Evolutionary conservation across 2,113 vertebrate species (phyloP), one percentile per base, ranked within the genome.

Genomic region (Pithys albifrons): DNA sequence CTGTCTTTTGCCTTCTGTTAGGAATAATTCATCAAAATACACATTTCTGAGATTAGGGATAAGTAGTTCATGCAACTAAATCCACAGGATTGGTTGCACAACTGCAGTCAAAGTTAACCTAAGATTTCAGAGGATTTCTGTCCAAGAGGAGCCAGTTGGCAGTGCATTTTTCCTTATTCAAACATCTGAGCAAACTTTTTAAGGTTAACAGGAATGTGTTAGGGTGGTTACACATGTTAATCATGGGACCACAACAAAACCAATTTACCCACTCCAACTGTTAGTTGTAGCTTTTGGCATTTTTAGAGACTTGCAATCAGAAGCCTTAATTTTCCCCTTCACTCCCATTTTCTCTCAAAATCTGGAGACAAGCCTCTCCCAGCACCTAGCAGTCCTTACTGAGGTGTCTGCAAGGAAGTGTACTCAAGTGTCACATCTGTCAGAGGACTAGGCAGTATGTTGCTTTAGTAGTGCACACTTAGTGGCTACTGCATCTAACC

Each of bases 391-490:
- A 76, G 22, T 28, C 15, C 66, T 46, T 20, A 3, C 15, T 14
- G 46, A 7, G 61, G 8, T 0, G 0, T 22, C 64, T 1, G 0
- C 41, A 74, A 22, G 57, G 20, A 43, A 61, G 8, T 0, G 1
- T 8, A 11, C 33, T 61, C 27, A 31, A 39, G 43, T 2, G 13
- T 20, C 37, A 27, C 37, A 41, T 41, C 54, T 48, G n/a, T n/a
- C 59, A 7, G 7, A 64, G 28, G 35, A 58, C 10, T 12, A 24
- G 49, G 23, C 2, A 1, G 39, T 20, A 10, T 1, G 2, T 7
- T 39, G 23, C 12, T 75, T 29, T 45, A 65, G 19, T 55, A 12
- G 39, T 37, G 37, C 55, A 55, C 31, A 25, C 11, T 16, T 41
- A 0, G 0, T 3, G 0, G 20, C 9, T 46, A 19, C 23, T 74